These are phyloP conservation scores for Pangasius larnaudii DNA, from an alignment of 2,797 vertebrate genomes.

Conservation along the genomic window DNA sequence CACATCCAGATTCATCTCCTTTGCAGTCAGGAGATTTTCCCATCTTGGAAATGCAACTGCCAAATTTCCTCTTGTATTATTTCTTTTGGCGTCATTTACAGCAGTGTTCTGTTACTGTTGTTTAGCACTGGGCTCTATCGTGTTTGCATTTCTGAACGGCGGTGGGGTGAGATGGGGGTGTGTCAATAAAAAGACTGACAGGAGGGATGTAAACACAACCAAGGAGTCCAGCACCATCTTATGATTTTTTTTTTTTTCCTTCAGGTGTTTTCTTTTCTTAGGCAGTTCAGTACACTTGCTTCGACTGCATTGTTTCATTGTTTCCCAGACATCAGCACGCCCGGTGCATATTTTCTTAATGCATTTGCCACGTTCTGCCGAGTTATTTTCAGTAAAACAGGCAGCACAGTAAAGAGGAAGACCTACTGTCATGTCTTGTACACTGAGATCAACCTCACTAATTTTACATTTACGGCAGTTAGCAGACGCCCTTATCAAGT, in stretches of 20 bases:
- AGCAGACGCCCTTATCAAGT: neutral
- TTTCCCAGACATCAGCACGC: neutral
- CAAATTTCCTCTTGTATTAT: neutral
- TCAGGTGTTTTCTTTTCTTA: neutral
- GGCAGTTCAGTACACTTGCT: neutral
- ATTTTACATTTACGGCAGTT: neutral
- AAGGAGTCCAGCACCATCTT: neutral
- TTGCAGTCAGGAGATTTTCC: neutral
- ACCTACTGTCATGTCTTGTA: neutral
- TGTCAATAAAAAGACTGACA: neutral
- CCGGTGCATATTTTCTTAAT: neutral
- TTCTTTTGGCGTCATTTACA: neutral
- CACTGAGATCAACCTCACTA: neutral
- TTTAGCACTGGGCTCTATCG: neutral
- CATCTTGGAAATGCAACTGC: neutral
- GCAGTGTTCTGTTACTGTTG: neutral
- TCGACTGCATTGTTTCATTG: neutral
- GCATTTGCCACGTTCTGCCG: neutral
- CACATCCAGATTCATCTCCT: neutral
- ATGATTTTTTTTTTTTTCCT: neutral
- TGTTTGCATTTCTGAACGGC: slow-evolving; percentile 2
- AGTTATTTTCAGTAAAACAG: neutral
- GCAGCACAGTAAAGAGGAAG: neutral
- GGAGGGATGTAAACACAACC: neutral
- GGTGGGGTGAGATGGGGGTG: neutral